A percentile compares a stretch with the other conserved stretches of the same genome.
These are phyloP conservation scores for Petrocephalus sullivani DNA, from an alignment of 2,797 vertebrate species.

Conservation along the genomic window DNA sequence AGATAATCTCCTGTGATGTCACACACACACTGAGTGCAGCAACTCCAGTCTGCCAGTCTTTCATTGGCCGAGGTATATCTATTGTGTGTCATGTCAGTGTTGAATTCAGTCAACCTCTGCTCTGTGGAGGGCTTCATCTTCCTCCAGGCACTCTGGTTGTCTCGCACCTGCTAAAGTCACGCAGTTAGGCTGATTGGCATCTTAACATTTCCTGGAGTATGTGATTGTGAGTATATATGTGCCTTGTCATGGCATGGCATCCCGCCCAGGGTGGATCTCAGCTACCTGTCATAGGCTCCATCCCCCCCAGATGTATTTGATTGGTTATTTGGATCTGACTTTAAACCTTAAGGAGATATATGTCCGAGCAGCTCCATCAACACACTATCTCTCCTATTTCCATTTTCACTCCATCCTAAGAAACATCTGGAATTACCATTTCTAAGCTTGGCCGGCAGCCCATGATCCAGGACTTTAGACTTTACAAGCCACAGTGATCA, in stretches of 20 bases:
- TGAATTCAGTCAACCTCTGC: neutral
- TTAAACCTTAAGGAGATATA: neutral
- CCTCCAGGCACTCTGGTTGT: neutral
- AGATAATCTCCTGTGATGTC: constrained; percentile 2
- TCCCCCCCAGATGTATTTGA: neutral
- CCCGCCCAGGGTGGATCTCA: neutral
- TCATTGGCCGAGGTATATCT: neutral
- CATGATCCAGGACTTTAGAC: neutral
- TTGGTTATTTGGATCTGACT: neutral
- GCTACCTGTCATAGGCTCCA: neutral
- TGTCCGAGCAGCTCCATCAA: neutral
- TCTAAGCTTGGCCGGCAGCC: neutral
- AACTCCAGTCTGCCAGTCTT: neutral
- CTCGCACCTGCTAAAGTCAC: neutral
- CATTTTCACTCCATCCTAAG: neutral
- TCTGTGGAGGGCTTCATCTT: neutral
- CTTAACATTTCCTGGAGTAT: neutral
- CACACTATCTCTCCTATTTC: neutral
- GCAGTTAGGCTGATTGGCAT: neutral
- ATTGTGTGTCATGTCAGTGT: neutral
- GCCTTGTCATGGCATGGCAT: neutral
- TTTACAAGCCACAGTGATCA: neutral
- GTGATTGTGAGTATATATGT: too few species aligned
- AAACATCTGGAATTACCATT: neutral
- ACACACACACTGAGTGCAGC: neutral